Evolutionary conservation across 2,113 vertebrate species (phyloP).

Genomic region (Elanus axillaris): DNA sequence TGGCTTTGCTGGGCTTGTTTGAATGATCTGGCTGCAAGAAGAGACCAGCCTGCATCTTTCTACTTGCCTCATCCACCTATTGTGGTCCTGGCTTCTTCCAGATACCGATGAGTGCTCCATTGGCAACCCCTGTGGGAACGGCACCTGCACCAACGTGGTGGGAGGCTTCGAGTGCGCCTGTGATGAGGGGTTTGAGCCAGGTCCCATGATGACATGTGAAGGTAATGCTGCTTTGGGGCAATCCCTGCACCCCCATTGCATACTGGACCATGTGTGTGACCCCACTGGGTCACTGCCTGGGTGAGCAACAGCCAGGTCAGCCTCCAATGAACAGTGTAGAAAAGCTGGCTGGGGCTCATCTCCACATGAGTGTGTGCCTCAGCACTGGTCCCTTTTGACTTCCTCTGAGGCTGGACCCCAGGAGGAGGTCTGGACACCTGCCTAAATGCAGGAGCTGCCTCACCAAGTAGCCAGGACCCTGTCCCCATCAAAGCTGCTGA

Average conservation of each 20-base stretch:
- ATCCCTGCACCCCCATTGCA: rapidly evolving
- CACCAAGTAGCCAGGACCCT: background rate
- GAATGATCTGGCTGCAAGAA: background rate
- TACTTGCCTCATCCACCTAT: background rate
- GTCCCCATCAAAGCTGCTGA: background rate
- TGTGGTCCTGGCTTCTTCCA: background rate
- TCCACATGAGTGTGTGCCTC: background rate
- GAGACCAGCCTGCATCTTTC: background rate
- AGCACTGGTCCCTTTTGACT: background rate
- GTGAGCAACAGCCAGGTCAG: background rate
- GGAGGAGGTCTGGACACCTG: background rate
- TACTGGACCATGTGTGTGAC: background rate
- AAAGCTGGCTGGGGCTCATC: background rate
- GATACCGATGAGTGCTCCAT: slow-evolving; percentile 91
- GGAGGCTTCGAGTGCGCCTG: slow-evolving; percentile 91
- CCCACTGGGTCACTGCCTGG: background rate
- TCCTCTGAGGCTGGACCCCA: background rate
- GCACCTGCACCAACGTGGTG: slow-evolving; percentile 88
- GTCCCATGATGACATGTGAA: slow-evolving; percentile 91
- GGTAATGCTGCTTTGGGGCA: slow-evolving; percentile 55
- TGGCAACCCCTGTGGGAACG: slow-evolving; percentile 91
- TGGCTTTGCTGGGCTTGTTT: background rate
- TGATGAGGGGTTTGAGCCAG: slow-evolving; percentile 89
- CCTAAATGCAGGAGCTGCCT: background rate
- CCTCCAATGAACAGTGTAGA: background rate